Evolutionary conservation across 2,113 vertebrate species (phyloP).

Genomic region (Halichoeres trimaculatus): DNA sequence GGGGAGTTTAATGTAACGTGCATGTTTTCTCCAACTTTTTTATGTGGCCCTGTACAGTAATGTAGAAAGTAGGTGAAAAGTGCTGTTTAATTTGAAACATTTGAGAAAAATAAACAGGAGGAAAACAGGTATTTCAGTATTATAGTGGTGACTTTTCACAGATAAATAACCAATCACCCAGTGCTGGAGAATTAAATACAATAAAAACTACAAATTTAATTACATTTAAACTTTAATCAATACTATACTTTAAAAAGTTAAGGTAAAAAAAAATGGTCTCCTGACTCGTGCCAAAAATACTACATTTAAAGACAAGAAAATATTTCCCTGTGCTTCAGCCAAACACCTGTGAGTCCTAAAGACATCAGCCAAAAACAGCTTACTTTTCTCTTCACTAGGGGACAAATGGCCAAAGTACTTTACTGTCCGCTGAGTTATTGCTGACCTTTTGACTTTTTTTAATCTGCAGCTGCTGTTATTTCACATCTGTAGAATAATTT

Average conservation of each 20-base stretch:
- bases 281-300: conserved; percentile 15
- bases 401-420: conserved; percentile 21
- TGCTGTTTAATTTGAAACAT: not conserved
- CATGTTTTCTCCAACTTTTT: conserved; percentile 20
- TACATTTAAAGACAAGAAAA: conserved; percentile 15
- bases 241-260: not conserved
- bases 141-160: too few relatives aligned
- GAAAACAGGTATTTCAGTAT: not conserved
- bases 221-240: not conserved
- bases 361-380: not conserved
- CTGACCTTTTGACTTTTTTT: conserved; percentile 29
- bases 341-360: conserved; percentile 7
- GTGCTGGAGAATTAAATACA: not conserved
- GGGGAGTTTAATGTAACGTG: conserved; percentile 46
- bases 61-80: conserved; percentile 21
- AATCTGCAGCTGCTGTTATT: not conserved
- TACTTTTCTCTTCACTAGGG: conserved; percentile 20
- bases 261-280: not conserved
- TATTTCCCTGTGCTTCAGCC: conserved; percentile 10
- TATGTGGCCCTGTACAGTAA: not conserved
- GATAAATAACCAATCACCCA: too few relatives aligned
- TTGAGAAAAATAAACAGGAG: not conserved
- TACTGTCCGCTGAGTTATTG: not conserved
- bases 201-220: not conserved
- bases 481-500: not conserved